phyloP scores from a whole-genome alignment of 2,888 invertebrate species.

The Electrophaes corylata region DNA sequence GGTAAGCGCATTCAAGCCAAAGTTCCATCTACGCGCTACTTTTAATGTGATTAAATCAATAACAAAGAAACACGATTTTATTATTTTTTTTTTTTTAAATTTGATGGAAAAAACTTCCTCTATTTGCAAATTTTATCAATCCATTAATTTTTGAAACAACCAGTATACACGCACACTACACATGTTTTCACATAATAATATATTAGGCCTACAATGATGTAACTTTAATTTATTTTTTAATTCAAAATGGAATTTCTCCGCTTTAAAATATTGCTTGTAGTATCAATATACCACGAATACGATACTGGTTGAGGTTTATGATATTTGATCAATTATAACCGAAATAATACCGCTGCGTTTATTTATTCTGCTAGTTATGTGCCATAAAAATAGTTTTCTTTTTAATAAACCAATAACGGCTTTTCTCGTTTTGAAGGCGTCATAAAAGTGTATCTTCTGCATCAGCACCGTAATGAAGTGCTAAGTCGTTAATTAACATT shows the following conservation, averaged over 20 bases:
- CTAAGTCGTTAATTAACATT: constrained; percentile 42
- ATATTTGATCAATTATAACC: constrained; percentile 23
- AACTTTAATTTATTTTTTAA: neutral
- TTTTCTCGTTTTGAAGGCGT: constrained; percentile 36
- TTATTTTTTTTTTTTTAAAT: no score
- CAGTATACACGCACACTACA: no score
- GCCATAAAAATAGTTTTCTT: constrained; percentile 41
- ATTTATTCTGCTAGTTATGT: constrained; percentile 39
- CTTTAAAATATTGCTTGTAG: neutral
- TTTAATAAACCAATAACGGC: constrained; percentile 40
- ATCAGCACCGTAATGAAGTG: constrained; percentile 41
- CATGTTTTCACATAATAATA: no score
- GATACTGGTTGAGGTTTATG: constrained; percentile 18
- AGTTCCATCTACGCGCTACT: no score
- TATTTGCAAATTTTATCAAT: no score
- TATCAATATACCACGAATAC: constrained; percentile 5
- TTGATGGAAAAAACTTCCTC: no score
- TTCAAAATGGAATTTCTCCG: neutral
- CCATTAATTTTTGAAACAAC: no score
- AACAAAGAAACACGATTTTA: no score
- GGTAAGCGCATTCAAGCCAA: constrained; percentile 27
- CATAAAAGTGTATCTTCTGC: constrained; percentile 41
- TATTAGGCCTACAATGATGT: neutral
- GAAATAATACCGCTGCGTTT: constrained; percentile 25
- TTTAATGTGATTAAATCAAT: no score